Evolutionary conservation across 2,888 invertebrate species (phyloP).

Genomic region (Acleris sparsana): DNA sequence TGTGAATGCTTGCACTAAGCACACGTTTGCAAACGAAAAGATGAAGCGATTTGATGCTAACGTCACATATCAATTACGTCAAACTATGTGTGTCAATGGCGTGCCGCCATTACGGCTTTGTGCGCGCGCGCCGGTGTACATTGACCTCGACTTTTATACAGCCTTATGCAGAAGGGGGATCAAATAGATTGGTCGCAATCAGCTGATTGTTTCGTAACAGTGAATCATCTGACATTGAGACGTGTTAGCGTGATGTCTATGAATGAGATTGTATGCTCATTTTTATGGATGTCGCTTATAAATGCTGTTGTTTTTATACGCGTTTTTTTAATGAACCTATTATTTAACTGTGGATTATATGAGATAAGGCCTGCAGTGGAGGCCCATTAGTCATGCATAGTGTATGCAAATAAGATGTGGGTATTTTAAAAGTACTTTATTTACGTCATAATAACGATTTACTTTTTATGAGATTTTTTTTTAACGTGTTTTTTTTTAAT

Average conservation of each 20-base stretch:
- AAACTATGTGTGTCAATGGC: constrained; percentile 69
- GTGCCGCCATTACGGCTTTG: constrained; percentile 39
- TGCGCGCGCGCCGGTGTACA: constrained; percentile 9
- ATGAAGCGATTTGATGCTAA: constrained; percentile 5
- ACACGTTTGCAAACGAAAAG: background rate
- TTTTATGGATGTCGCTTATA: background rate
- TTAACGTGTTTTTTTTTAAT: too few species aligned
- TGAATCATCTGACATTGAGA: constrained; percentile 34
- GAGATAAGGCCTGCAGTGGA: too few species aligned
- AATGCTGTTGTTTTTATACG: background rate
- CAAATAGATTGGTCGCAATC: constrained; percentile 14
- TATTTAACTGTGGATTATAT: too few species aligned
- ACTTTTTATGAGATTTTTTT: too few species aligned
- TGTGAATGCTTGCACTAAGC: too few species aligned
- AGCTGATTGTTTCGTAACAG: constrained; percentile 34
- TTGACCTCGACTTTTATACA: constrained; percentile 17
- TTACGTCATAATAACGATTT: too few species aligned
- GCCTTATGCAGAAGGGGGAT: background rate
- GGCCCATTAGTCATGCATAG: too few species aligned
- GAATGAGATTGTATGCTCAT: constrained; percentile 11
- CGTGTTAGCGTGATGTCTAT: constrained; percentile 20
- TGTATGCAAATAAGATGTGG: too few species aligned
- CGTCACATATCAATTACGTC: constrained; percentile 48
- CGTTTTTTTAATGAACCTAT: background rate
- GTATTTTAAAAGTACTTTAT: too few species aligned